Base-by-base conservation (phyloP, 2,888 invertebrate genomes). In the Hyppa rectilinea region DNA sequence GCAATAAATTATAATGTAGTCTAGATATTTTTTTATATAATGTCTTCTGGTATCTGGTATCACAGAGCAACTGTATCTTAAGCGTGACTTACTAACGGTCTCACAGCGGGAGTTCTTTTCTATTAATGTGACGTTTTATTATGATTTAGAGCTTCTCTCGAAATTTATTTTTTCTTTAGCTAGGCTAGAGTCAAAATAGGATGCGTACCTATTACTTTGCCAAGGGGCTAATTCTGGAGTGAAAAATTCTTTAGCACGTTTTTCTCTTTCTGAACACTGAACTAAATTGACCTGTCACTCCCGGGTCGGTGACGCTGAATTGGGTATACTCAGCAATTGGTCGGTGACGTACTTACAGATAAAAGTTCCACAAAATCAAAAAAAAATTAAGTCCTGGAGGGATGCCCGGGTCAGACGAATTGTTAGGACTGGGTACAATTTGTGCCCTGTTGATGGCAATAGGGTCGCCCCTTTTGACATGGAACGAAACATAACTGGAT, bases 71-170 rank as follows among this genome's bases (percentile, higher is more conserved):
- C 74, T 61, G 77, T 74, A 64, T 74, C 64, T 61, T 45, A 71
- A 75, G 50, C 45, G 38, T 78, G 80, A 78, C 65, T 79, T 79
- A 78, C 65, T 75, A 26, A 59, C 65, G 71, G 47, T 34, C 80
- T 50, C 78, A 26, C 80, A 79, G 78, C 75, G 75, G 78, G 78
- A 80, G 17, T 80, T 66, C 58, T 53, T 75, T 63, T 63, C 70
- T 63, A 70, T 78, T 79, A 78, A 79, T 78, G 71, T 75, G 80
- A 79, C 80, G 62, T 70, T 70, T 79, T 75, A 80, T 78, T 75
- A 62, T 55, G 75, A 78, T 75, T 47, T 56, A 78, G 55, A 12
- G 43, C 20, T 40, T 17, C 47, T 59, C 58, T 34, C 12, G 4
- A 10, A 47, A 38, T 29, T 17, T 49, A 36, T 50, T 36, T 56